Evolutionary conservation across 92 coral and sea anemone species (phyloP), one percentile per base, ranked within the genome.

Genomic region (Phenganax stokvisi): DNA sequence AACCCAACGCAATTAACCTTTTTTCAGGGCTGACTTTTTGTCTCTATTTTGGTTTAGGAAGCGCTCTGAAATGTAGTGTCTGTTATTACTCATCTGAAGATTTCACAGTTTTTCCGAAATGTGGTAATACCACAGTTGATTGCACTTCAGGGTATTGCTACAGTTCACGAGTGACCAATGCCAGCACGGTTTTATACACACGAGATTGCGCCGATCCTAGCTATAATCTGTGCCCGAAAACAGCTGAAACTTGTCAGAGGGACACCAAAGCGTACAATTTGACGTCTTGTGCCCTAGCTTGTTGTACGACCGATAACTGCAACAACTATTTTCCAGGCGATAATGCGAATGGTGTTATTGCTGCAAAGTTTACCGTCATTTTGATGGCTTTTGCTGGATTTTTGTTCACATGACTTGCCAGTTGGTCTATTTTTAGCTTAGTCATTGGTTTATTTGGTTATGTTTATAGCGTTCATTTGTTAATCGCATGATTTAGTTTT

Each of bases 321-420:
- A 68, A 68, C 73, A 68, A 68, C 47, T 68, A 30, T 68, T 30
- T n/a, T n/a, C 73, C 73, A 12, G 47, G 73, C 53, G 25, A 20
- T 20, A 68, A 53, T 68, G 73, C 73, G 16, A 68, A 52, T 30
- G 73, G 73, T 37, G 30, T 68, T 20, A 10, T 68, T 51, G 73
- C 30, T 7, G 73, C 73, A 9, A 68, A 68, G 11, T 30, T 29
- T 10, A 37, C n/a, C 54, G 17, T 68, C 3, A 2, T 3, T 13
- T 11, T 68, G 73, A 68, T 68, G 52, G 73, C 47, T 5, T 12
- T 37, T 8, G 73, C 16, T 30, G 73, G 73, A 29, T 30, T 37
- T 37, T 37, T 37, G 47, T 37, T 37, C 47, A 37, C 47, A 2
- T 37, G 47, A 37, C 47, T 37, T 37, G 47, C 47, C 47, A 37